These are phyloP conservation scores for Papilio helenus DNA, from an alignment of 1,140 invertebrate genomes.

Conservation along the genomic window DNA sequence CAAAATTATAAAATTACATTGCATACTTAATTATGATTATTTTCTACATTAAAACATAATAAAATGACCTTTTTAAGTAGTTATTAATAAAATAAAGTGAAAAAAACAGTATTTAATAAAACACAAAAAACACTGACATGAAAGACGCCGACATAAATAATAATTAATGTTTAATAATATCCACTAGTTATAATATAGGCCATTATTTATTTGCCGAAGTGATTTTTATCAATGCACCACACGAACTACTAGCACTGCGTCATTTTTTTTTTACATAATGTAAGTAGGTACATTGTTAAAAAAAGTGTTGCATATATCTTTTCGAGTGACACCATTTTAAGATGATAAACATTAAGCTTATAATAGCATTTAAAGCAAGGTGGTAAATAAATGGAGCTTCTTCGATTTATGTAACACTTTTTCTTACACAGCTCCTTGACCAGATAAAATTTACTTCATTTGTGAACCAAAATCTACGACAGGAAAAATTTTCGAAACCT, in stretches of 20 bases:
- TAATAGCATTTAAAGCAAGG: too few species aligned
- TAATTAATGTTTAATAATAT: neutral
- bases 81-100: neutral
- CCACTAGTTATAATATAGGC: neutral
- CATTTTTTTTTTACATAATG: neutral
- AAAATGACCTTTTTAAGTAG: too few species aligned
- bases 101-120: neutral
- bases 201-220: neutral
- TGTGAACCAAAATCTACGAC: neutral
- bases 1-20: neutral
- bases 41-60: too few species aligned
- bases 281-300: neutral
- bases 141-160: neutral
- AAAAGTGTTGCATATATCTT: too few species aligned
- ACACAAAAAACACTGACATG: neutral
- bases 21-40: neutral
- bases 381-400: neutral
- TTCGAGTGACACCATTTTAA: too few species aligned
- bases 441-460: neutral
- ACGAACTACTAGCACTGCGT: neutral
- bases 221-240: constrained; percentile 19
- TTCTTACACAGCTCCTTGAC: neutral
- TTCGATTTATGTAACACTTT: constrained; percentile 17
- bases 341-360: too few species aligned
- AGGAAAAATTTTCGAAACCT: neutral